phyloP scores from a whole-genome alignment of 92 coral and sea anemone species.

The Montipora capitata region DNA sequence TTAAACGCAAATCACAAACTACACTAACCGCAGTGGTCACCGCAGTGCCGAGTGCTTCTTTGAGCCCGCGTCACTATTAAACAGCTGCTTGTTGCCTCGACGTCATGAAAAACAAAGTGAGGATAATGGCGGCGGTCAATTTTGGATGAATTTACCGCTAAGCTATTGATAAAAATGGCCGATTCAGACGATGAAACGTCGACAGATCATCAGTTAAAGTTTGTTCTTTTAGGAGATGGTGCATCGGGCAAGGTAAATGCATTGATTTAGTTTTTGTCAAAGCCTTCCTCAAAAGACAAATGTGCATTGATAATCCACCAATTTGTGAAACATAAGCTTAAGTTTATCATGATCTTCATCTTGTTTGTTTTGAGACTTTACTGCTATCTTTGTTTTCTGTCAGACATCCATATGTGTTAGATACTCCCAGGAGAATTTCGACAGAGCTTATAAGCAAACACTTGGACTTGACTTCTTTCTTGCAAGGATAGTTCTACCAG shows the following conservation, averaged over 20 bases:
- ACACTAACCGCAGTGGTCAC: no score
- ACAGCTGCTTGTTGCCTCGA: slow-evolving; percentile 82
- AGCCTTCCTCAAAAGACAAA: no score
- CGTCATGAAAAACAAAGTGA: slow-evolving; percentile 86
- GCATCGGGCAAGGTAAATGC: slow-evolving; percentile 94
- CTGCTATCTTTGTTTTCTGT: slow-evolving; percentile 2
- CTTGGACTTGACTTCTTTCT: slow-evolving; percentile 96
- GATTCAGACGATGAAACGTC: slow-evolving; percentile 97
- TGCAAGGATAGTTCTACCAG: slow-evolving; percentile 91
- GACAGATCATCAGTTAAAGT: slow-evolving; percentile 96
- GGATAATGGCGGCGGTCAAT: slow-evolving; percentile 18
- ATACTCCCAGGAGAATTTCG: slow-evolving; percentile 96
- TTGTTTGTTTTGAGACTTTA: background rate
- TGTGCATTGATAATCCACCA: no score
- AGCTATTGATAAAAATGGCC: slow-evolving; percentile 63
- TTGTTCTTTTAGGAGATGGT: slow-evolving; percentile 97
- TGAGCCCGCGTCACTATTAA: slow-evolving; percentile 80
- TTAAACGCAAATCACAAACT: no score
- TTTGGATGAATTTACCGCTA: slow-evolving; percentile 7
- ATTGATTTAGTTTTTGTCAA: background rate
- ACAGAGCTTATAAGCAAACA: slow-evolving; percentile 94
- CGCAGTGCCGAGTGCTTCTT: background rate
- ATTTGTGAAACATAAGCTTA: no score
- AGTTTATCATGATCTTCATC: no score
- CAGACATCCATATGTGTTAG: slow-evolving; percentile 97